Conservation (phyloP, 2,888 invertebrate genomes). For the Heliothis peltigera region DNA sequence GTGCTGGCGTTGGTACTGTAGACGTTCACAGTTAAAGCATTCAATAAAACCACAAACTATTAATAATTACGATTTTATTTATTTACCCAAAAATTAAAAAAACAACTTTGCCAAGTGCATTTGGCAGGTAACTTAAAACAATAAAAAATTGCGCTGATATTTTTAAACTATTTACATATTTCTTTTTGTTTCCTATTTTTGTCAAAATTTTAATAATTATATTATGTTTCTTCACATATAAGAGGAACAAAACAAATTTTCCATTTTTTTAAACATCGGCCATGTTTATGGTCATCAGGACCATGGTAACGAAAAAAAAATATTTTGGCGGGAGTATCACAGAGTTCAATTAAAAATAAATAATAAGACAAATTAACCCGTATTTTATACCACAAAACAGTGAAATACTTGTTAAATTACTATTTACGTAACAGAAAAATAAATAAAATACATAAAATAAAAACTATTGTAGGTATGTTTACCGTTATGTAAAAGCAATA, state of each 20-base stretch:
- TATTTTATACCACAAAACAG: conserved; percentile 21
- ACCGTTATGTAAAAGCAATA: not conserved
- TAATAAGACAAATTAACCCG: conserved; percentile 27
- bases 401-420: conserved; percentile 22
- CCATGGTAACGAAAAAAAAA: conserved; percentile 7
- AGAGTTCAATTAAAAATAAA: conserved; percentile 14
- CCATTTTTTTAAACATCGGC: not conserved
- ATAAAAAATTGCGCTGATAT: conserved; percentile 10
- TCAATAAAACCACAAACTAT: conserved; percentile 27
- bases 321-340: conserved; percentile 38
- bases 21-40: not conserved
- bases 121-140: conserved; percentile 1
- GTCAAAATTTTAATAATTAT: too few relatives aligned
- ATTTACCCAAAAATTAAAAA: conserved; percentile 26
- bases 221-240: not conserved
- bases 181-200: not conserved
- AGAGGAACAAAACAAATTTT: not conserved
- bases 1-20: too few relatives aligned
- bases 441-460: not conserved
- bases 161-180: not conserved
- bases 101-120: conserved; percentile 9
- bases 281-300: too few relatives aligned
- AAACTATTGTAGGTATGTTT: not conserved
- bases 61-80: conserved; percentile 27
- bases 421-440: conserved; percentile 14